Evolutionary conservation across 1,140 invertebrate species (phyloP).

Genomic region (silkworm (Bombyx mori)): ASM3026992v2 NC_085121.1:4170001-4170500

Average conservation of each 20-base stretch:
- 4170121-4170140: conserved; percentile 24
- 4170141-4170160: too few species aligned
- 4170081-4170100: conserved; percentile 37
- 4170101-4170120: conserved; percentile 40
- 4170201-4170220: conserved; percentile 14
- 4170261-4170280: conserved; percentile 64
- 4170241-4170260: conserved; percentile 34
- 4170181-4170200: neutral
- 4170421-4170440: too few species aligned
- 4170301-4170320: neutral
- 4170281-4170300: conserved; percentile 31
- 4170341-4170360: neutral
- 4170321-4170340: conserved; percentile 23
- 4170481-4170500: conserved; percentile 35
- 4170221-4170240: conserved; percentile 23
- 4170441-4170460: conserved; percentile 22
- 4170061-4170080: conserved; percentile 49
- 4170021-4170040: conserved; percentile 13
- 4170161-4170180: too few species aligned
- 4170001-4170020: conserved; percentile 2
- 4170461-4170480: conserved; percentile 31
- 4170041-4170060: conserved; percentile 33
- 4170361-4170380: neutral
- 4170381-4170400: conserved; percentile 32
- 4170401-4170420: conserved; percentile 9